These are phyloP conservation scores for Melospiza melodia DNA, from an alignment of 2,113 vertebrate species.

Conservation along the genomic window DNA sequence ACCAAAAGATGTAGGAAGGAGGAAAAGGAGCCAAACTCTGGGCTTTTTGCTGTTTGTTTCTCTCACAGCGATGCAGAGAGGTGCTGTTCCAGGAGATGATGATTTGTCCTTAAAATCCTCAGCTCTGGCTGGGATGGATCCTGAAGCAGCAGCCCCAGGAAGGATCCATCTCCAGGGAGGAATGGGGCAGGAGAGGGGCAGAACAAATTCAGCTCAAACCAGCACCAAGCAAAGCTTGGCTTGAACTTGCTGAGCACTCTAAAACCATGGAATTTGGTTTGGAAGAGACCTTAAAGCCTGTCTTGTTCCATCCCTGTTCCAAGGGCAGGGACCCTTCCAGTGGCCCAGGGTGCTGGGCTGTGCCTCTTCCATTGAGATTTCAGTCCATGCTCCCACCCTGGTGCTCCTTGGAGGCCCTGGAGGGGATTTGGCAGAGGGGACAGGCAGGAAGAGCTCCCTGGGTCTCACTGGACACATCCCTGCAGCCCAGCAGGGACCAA, in stretches of 20 bases:
- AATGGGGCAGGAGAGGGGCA: neutral
- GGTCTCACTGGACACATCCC: neutral
- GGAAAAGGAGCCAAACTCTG: neutral
- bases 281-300: neutral
- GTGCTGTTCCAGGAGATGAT: neutral
- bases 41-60: neutral
- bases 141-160: neutral
- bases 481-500: neutral
- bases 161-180: accelerated
- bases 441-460: accelerated
- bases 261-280: neutral
- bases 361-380: accelerated
- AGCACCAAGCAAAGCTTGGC: neutral
- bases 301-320: neutral
- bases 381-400: accelerated
- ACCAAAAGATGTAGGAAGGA: conserved; percentile 26
- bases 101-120: neutral
- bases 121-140: accelerated
- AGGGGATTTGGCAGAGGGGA: neutral
- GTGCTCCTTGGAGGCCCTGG: neutral
- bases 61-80: neutral
- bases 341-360: accelerated
- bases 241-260: neutral
- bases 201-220: neutral
- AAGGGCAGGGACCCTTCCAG: neutral